Base-by-base conservation (phyloP, 2,888 invertebrate genomes). In the Drosophila demipolita region DNA sequence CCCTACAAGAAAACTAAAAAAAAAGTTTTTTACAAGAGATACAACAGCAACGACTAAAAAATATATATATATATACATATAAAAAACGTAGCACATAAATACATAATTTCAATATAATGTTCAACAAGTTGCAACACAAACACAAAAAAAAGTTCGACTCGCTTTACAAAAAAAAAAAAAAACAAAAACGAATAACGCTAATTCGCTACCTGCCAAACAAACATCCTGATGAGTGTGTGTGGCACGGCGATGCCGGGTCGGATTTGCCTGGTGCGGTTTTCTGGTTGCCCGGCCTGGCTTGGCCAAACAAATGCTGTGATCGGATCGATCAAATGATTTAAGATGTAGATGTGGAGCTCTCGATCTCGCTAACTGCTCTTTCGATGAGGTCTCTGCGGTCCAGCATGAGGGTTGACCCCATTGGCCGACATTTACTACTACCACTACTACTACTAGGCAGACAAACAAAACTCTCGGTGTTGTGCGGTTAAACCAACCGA, bases 381-480 rank as follows among this genome's bases (percentile, higher is more conserved):
- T 86, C 77, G 84, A 82, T 89, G 86, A 82, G 89, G 82, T 86
- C 82, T 73, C 76, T 75, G 72, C 62, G 76, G 70, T 83, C 79
- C 78, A 70, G 60, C 75, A 57, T 76, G 77, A 80, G 71, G 69
- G 76, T 78, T 49, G 49, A 68, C 75, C 81, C 78, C 71, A 73
- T 80, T 85, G 86, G 79, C 73, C 87, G 81, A 84, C 86, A 86
- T 63, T 77, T 62, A 84, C 87, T 55, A 55, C 54, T 26, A 55
- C 55, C 23, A 38, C 54, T 54, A 35, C 53, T 23, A 53, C 53
- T n/a, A 36, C 55, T 87, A 87, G 87, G 83, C 86, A 87, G 79
- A 87, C 85, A 87, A 66, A 79, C 76, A 69, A 84, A 75, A 69
- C 85, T 88, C 61, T 87, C 88, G 88, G 88, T 84, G 87, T 83